Evolutionary conservation across 2,888 invertebrate genomes (phyloP).

Genomic region (Cosmia pyralina): DNA sequence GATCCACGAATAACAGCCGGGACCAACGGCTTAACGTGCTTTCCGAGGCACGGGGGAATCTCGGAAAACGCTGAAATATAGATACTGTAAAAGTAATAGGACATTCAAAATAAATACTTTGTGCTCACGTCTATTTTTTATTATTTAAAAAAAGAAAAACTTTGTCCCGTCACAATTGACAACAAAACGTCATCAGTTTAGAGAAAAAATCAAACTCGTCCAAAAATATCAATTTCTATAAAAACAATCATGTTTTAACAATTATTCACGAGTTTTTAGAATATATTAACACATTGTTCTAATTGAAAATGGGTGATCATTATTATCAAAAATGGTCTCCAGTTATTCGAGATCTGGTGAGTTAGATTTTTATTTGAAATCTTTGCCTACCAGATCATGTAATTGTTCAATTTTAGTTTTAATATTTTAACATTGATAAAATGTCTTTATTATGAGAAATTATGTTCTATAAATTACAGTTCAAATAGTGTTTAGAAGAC

Average conservation of each 20-base stretch:
- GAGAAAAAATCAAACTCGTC: slow-evolving; percentile 37
- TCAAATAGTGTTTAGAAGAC: slow-evolving; percentile 11
- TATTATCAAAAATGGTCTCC: slow-evolving; percentile 65
- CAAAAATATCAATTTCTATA: slow-evolving; percentile 42
- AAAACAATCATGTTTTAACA: slow-evolving; percentile 48
- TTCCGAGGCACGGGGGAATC: too few species aligned
- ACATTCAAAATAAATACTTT: slow-evolving; percentile 16
- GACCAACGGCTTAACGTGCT: too few species aligned
- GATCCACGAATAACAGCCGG: too few species aligned
- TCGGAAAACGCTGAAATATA: too few species aligned
- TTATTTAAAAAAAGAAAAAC: slow-evolving; percentile 41
- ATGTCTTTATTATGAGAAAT: neutral
- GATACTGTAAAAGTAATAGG: neutral
- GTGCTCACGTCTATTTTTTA: neutral
- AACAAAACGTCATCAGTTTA: slow-evolving; percentile 31
- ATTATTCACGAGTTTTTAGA: slow-evolving; percentile 35
- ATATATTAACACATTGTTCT: slow-evolving; percentile 7
- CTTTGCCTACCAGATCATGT: slow-evolving; percentile 14
- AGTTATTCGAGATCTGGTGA: slow-evolving; percentile 60
- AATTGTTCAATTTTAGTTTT: neutral
- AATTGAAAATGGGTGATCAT: slow-evolving; percentile 63
- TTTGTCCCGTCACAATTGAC: slow-evolving; percentile 20
- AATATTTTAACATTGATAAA: neutral
- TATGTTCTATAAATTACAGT: neutral
- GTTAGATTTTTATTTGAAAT: slow-evolving; percentile 36